phyloP scores from a whole-genome alignment of 2,888 invertebrate genomes.

The Tenthredo notha region DNA sequence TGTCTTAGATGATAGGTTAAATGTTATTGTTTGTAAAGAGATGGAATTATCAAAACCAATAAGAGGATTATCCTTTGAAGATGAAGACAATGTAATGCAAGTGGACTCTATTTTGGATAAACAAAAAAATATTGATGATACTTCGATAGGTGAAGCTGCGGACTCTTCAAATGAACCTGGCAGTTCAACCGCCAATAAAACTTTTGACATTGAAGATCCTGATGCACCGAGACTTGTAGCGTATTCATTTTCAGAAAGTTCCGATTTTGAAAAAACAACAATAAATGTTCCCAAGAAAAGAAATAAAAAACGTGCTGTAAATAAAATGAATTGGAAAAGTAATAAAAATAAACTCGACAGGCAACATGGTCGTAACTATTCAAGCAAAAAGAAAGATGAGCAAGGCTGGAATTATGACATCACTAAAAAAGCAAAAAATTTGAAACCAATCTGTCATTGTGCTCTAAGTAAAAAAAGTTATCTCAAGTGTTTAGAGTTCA shows the following conservation, averaged over 20 bases:
- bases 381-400: not conserved
- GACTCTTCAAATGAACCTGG: not conserved
- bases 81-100: not conserved
- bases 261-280: too few relatives aligned
- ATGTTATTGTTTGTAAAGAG: not conserved
- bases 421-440: not conserved
- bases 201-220: not conserved
- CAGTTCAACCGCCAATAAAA: not conserved
- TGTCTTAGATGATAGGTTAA: not conserved
- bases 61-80: not conserved
- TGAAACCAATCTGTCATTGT: slow-evolving; percentile 3
- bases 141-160: not conserved
- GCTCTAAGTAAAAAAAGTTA: not conserved
- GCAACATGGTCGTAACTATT: not conserved
- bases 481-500: not conserved
- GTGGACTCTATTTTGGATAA: not conserved
- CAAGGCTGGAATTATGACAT: not conserved
- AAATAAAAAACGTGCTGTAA: not conserved
- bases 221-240: not conserved
- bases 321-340: slow-evolving; percentile 3
- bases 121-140: not conserved
- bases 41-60: not conserved
- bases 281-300: not conserved
- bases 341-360: not conserved
- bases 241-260: too few relatives aligned